phyloP scores from a whole-genome alignment of 2,888 invertebrate genomes.

The Leptinotarsa peninsularis region DNA sequence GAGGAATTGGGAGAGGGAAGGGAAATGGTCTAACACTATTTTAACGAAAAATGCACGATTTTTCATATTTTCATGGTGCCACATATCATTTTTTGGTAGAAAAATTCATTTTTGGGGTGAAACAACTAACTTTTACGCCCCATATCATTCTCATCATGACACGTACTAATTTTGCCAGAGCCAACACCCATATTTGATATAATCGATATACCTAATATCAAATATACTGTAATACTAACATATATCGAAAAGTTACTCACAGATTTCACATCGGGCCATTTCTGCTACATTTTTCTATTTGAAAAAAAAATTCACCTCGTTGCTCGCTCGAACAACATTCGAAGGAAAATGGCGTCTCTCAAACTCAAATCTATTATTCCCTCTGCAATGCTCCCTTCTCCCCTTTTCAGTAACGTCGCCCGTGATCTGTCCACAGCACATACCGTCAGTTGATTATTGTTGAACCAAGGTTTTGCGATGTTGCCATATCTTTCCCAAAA shows the following conservation, averaged over 20 bases:
- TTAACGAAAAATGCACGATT: slow-evolving; percentile 1
- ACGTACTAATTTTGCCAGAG: slow-evolving; percentile 3
- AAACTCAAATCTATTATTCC: background rate
- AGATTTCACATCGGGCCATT: slow-evolving; percentile 15
- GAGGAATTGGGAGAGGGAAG: background rate
- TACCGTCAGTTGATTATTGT: background rate
- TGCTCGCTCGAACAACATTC: background rate
- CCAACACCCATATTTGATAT: slow-evolving; percentile 20
- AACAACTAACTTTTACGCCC: background rate
- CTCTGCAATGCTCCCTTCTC: slow-evolving; percentile 10
- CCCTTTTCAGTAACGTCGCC: slow-evolving; percentile 3
- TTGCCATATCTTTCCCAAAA: background rate
- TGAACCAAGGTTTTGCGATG: slow-evolving; percentile 6
- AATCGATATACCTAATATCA: background rate
- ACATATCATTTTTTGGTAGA: slow-evolving; percentile 2
- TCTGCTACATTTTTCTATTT: slow-evolving; percentile 8
- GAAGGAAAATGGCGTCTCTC: slow-evolving; percentile 14
- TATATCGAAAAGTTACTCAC: slow-evolving; percentile 14
- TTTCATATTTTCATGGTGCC: slow-evolving; percentile 5
- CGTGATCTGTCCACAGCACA: background rate
- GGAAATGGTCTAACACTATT: no score
- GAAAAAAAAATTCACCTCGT: background rate
- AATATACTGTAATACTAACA: background rate
- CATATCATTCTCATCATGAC: background rate
- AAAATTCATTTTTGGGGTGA: background rate